These are phyloP conservation scores for Troides oblongomaculatus DNA, from an alignment of 2,888 invertebrate species.

Conservation along the genomic window DNA sequence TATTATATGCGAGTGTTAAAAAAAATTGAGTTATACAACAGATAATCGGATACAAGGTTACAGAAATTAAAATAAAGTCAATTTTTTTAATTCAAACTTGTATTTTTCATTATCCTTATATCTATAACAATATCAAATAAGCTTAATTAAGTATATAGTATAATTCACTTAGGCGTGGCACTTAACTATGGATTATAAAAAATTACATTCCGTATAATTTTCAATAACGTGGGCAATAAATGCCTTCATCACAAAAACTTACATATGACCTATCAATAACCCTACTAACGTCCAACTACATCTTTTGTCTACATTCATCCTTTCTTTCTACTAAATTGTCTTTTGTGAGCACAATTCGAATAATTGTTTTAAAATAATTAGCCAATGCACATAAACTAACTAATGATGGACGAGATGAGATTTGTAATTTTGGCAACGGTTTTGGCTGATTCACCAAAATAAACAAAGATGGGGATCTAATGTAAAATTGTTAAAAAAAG, in stretches of 20 bases:
- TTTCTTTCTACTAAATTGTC: slow-evolving; percentile 63
- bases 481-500: neutral
- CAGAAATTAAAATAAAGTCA: too few species aligned
- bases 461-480: slow-evolving; percentile 33
- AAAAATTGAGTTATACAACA: too few species aligned
- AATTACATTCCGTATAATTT: slow-evolving; percentile 63
- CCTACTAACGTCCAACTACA: slow-evolving; percentile 46
- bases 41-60: too few species aligned
- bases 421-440: slow-evolving; percentile 70
- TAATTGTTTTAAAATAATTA: slow-evolving; percentile 45
- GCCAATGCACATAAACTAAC: slow-evolving; percentile 37
- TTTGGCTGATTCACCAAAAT: slow-evolving; percentile 71
- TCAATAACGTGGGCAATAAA: slow-evolving; percentile 73
- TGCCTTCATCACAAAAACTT: slow-evolving; percentile 70
- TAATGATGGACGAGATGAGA: slow-evolving; percentile 57
- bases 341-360: slow-evolving; percentile 70
- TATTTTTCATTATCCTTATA: slow-evolving; percentile 65
- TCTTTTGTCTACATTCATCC: slow-evolving; percentile 46
- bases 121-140: slow-evolving; percentile 74
- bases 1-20: too few species aligned
- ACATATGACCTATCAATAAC: slow-evolving; percentile 43
- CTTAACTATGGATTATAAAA: slow-evolving; percentile 72
- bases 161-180: slow-evolving; percentile 74
- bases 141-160: slow-evolving; percentile 62
- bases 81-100: slow-evolving; percentile 48